Conservation (phyloP, 2,888 invertebrate genomes). For the Notodonta dromedarius region DNA sequence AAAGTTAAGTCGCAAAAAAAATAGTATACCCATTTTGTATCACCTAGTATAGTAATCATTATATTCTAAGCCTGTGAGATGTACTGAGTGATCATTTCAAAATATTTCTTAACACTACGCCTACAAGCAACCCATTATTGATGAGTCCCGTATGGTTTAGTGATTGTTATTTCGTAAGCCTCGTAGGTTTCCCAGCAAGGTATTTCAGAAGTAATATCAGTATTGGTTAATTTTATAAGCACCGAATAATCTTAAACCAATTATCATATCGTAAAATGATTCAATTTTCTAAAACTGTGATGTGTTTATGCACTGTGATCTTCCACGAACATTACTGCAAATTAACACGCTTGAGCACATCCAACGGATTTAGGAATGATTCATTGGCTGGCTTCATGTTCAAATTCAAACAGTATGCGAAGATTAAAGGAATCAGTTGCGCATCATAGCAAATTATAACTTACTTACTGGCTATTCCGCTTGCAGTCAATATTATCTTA, state of each 20-base stretch:
- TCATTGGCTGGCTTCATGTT: conserved; percentile 1
- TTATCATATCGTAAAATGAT: neutral
- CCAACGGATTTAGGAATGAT: conserved; percentile 14
- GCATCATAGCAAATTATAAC: neutral
- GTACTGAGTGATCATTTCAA: neutral
- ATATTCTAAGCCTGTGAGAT: too few species aligned
- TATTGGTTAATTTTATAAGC: neutral
- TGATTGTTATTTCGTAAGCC: neutral
- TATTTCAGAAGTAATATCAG: neutral
- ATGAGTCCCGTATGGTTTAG: neutral
- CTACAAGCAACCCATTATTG: neutral
- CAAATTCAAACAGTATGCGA: conserved; percentile 9
- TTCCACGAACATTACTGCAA: conserved; percentile 3
- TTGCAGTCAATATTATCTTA: too few species aligned
- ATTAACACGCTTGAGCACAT: conserved; percentile 14
- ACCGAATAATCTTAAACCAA: neutral
- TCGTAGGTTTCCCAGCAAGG: neutral
- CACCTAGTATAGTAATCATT: too few species aligned
- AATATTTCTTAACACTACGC: neutral
- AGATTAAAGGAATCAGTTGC: conserved; percentile 10
- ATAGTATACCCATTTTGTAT: too few species aligned
- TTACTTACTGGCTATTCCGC: too few species aligned
- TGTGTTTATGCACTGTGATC: neutral
- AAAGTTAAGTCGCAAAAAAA: too few species aligned
- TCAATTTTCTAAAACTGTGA: neutral